Percentiles rank a stretch among this genome's conserved stretches.
Conservation (phyloP, 2,888 invertebrate species). For the Panopea generosa region DNA sequence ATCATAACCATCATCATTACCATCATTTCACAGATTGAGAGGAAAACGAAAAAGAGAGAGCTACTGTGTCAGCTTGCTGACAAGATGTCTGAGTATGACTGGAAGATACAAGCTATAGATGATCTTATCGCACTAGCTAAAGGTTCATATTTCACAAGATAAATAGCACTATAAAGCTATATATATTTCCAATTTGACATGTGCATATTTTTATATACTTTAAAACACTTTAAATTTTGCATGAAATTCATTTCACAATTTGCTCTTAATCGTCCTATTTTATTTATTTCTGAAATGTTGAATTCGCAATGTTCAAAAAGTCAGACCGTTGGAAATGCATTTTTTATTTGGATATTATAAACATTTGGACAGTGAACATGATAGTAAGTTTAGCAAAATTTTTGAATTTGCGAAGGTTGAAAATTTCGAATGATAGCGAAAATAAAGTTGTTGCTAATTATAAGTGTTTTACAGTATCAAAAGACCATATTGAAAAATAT, state of each 20-base stretch:
- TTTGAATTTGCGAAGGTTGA: no score
- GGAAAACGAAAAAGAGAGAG: conserved; percentile 45
- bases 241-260: not conserved
- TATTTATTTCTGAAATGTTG: no score
- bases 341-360: no score
- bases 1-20: no score
- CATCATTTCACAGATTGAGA: conserved; percentile 63
- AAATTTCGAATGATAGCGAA: not conserved
- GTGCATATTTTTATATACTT: not conserved
- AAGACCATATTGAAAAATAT: no score
- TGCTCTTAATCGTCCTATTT: not conserved
- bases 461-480: no score
- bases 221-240: not conserved
- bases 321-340: no score
- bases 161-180: not conserved
- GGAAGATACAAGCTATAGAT: conserved; percentile 68
- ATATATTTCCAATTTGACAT: not conserved
- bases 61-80: conserved; percentile 43
- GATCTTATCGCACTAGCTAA: conserved; percentile 65
- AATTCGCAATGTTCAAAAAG: no score
- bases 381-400: no score
- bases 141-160: conserved; percentile 52
- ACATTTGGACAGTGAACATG: no score
- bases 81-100: conserved; percentile 61
- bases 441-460: no score